phyloP scores from a whole-genome alignment of 2,113 vertebrate species.

The Vulpes vulpes region DNA sequence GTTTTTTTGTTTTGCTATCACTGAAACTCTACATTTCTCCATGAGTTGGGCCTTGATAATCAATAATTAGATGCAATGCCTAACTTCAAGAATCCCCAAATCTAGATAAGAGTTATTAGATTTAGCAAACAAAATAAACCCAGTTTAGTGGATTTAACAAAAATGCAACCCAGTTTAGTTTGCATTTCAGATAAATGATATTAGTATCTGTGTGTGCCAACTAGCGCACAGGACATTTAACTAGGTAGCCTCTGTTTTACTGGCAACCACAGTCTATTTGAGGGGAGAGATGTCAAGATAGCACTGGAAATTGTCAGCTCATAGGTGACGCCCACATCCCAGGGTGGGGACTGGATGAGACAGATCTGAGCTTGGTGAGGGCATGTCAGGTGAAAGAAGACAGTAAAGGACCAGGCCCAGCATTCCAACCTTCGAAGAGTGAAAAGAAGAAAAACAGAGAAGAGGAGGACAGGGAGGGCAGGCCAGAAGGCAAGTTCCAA shows the following conservation, averaged over 20 bases:
- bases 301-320: not conserved
- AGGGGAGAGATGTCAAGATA: not conserved
- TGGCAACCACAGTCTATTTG: not conserved
- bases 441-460: not conserved
- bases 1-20: no score
- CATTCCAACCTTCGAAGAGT: not conserved
- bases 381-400: not conserved
- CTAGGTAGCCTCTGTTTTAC: not conserved
- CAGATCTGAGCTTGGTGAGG: not conserved
- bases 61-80: no score
- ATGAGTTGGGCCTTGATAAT: no score
- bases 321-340: not conserved
- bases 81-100: no score
- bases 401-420: not conserved
- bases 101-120: no score
- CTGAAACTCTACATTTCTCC: not conserved
- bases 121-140: not conserved
- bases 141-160: not conserved
- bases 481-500: not conserved
- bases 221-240: not conserved
- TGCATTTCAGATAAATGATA: not conserved
- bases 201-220: not conserved
- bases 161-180: not conserved
- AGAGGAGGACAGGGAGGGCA: not conserved
- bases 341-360: not conserved